Base-by-base conservation (phyloP, 2,113 vertebrate species). In the Calidris pygmaea region DNA sequence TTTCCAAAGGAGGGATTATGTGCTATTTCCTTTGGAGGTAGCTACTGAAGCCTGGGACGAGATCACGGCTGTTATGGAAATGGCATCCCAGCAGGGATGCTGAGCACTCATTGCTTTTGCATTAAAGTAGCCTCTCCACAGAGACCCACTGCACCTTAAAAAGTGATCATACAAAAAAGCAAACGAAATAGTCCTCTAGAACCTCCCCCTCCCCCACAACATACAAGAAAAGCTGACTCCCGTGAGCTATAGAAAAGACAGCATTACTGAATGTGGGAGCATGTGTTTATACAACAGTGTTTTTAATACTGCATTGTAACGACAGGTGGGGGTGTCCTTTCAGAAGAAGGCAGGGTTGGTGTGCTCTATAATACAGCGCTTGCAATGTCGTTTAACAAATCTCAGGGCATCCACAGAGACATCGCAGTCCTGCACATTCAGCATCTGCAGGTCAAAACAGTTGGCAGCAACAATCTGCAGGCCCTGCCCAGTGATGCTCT, bases 311-410 rank as follows among this genome's bases (percentile, higher is more conserved):
- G 94, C 75, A 67, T 86, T 88, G 74, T 35, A 92, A 91, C 4
- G 16, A 66, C 20, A 65, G 67, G 27, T 4, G 60, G 34, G 75
- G 66, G 77, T 30, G 84, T 85, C 90, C 59, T 76, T 86, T 99
- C 98, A 99, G 98, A 99, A 99, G 98, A 99, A 99, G 85, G 98
- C 99, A 8, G 99, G 99, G 97, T 99, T 99, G 73, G 99, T 99
- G 98, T 99, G 99, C 97, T 99, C 99, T 85, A 99, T 99, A 95
- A 99, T 98, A 47, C 99, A 99, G 91, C 99, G 99, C 82, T 98
- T 98, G 97, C 99, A 99, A 85, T 99, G 99, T 59, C 99, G 98
- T 70, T 99, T 98, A 47, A 99, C 99, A 17, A 99, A 99, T 15
- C 98, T 98, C 95, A 99, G 98, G 8, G 98, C 99, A 97, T 99